Base-by-base conservation (phyloP, 2,113 vertebrate species). In the Notarius quadriscutis region DNA sequence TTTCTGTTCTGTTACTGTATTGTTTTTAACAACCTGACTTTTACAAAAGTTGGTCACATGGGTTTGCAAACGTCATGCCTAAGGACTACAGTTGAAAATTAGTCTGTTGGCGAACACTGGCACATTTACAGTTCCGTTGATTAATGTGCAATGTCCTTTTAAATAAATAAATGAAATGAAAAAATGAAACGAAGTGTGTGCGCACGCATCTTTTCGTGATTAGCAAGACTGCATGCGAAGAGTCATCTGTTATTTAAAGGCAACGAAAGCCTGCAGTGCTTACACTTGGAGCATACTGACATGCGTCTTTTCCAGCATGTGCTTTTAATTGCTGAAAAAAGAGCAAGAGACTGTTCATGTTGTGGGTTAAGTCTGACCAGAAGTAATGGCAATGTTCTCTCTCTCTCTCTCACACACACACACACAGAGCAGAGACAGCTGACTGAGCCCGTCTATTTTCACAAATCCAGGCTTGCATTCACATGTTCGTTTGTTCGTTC, bases 301-400 rank as follows among this genome's bases (percentile, higher is more conserved):
- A 5, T 5, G 17, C 5, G 17, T 63, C 20, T 60, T 20, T 51
- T 63, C 25, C 51, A 80, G 41, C 25, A 14, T 41, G 80, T 84
- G 81, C 69, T 78, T 84, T 87, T 88, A 89, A 89, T 89, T 89
- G 89, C 77, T 63, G 69, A 48, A 58, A 55, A 69, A 71, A 87
- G 77, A 75, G 74, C 58, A 85, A 67, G 30, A 85, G 83, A 27
- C 41, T 72, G 62, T n/a, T 79, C 50, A 65, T 88, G 71, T 58
- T 79, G 63, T 77, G 60, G 69, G 81, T 51, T 65, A 67, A 88
- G 86, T 88, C 86, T 87, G 67, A 84, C 81, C 85, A 87, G 58
- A 81, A 80, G 71, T 67, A 50, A 67, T 79, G 53, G 58, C 83
- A 88, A 80, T 80, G 53, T 65, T 50, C 83, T 82, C 57, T 78